A percentile compares a stretch with the other conserved stretches of the same genome.
Conservation (phyloP, 2,113 vertebrate genomes). For the Sylvietta virens region DNA sequence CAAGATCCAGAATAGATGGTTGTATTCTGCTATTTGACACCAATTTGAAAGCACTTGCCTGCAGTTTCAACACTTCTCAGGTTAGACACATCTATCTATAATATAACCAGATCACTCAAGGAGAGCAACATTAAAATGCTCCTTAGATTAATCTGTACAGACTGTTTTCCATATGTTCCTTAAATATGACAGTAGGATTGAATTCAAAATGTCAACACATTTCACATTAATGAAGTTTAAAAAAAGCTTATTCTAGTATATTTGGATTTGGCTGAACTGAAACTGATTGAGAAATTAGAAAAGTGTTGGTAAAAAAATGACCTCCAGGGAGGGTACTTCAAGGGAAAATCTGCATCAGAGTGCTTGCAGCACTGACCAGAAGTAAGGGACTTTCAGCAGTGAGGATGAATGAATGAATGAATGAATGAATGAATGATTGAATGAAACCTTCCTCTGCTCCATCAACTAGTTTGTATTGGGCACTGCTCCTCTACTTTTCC, state of each 20-base stretch:
- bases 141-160: constrained; percentile 29
- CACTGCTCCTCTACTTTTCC: not conserved
- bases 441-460: not conserved
- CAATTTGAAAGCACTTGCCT: not conserved
- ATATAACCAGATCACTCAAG: constrained; percentile 6
- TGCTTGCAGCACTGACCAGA: not conserved
- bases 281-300: constrained; percentile 13
- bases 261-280: constrained; percentile 13
- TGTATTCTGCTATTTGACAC: constrained; percentile 8
- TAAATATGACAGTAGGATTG: constrained; percentile 31
- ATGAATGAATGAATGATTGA: not conserved
- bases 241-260: not conserved
- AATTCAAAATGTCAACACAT: constrained; percentile 47
- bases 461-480: not conserved
- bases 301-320: not conserved
- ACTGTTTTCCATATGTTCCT: constrained; percentile 43
- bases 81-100: not conserved
- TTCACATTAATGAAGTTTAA: constrained; percentile 28
- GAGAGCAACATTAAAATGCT: constrained; percentile 3
- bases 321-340: not conserved
- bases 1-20: not conserved
- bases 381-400: not conserved
- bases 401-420: not conserved
- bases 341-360: not conserved
- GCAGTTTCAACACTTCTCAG: not conserved